These are phyloP conservation scores for Nansenia antarctica DNA, from an alignment of 2,113 vertebrate genomes.

Conservation along the genomic window DNA sequence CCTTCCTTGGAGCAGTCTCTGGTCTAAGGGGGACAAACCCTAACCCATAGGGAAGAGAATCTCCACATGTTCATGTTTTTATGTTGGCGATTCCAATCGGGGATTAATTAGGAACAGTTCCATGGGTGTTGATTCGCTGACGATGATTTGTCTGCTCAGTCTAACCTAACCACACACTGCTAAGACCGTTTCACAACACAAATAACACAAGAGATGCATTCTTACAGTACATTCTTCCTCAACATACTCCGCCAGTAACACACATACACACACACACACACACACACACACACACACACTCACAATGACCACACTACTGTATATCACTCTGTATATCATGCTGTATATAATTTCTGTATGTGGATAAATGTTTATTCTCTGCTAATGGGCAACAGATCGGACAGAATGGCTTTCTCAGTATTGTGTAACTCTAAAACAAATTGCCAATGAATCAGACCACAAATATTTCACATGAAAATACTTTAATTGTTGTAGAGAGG, in stretches of 20 bases:
- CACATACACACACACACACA: not conserved
- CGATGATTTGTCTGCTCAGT: conserved; percentile 5
- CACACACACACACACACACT: too few species aligned
- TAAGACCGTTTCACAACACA: conserved; percentile 26
- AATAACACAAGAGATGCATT: not conserved
- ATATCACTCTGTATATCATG: too few species aligned
- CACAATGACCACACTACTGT: not conserved
- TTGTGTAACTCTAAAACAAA: not conserved
- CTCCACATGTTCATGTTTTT: not conserved
- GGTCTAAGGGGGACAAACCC: too few species aligned
- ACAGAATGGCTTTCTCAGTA: not conserved
- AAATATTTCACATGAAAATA: not conserved
- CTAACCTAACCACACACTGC: conserved; percentile 32
- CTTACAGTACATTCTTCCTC: not conserved
- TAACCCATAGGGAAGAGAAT: too few species aligned
- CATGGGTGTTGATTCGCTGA: conserved; percentile 16
- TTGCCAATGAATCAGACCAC: not conserved
- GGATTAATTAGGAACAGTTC: conserved; percentile 37
- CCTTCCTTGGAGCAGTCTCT: not conserved
- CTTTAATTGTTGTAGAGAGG: not conserved
- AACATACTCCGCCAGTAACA: not conserved
- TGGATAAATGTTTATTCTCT: too few species aligned
- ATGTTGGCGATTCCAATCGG: not conserved
- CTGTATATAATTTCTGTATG: too few species aligned
- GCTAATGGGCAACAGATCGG: not conserved